Percentiles rank a stretch among this genome's conserved stretches.
Conservation (phyloP, 2,888 invertebrate species). For the Pycnomerus fuliginosus region DNA sequence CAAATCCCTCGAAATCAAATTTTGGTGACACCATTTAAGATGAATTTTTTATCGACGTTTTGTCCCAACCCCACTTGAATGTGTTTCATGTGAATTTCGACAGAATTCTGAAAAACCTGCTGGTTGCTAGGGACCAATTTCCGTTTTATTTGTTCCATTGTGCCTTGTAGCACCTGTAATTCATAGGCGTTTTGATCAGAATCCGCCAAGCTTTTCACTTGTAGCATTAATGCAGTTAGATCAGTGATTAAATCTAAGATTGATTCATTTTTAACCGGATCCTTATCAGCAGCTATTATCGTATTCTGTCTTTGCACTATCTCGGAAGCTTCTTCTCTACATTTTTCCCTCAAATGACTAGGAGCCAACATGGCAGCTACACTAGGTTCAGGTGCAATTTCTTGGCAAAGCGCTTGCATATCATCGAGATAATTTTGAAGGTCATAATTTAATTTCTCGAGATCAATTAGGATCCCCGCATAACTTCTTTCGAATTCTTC, state of each 20-base stretch:
- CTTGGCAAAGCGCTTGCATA: slow-evolving; percentile 80
- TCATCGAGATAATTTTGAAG: slow-evolving; percentile 82
- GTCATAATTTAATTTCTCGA: slow-evolving; percentile 88
- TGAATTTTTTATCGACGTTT: slow-evolving; percentile 21
- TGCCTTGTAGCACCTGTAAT: slow-evolving; percentile 84
- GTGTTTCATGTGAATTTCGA: slow-evolving; percentile 90
- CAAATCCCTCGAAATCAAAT: slow-evolving; percentile 10
- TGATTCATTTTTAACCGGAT: slow-evolving; percentile 55
- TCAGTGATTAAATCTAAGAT: slow-evolving; percentile 81
- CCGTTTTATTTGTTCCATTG: slow-evolving; percentile 84
- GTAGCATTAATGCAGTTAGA: slow-evolving; percentile 85
- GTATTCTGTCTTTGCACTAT: slow-evolving; percentile 75
- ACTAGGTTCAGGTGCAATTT: slow-evolving; percentile 85
- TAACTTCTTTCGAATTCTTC: slow-evolving; percentile 91
- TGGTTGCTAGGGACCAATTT: slow-evolving; percentile 75
- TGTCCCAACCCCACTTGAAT: slow-evolving; percentile 72
- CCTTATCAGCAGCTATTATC: slow-evolving; percentile 59
- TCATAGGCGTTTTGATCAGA: slow-evolving; percentile 89
- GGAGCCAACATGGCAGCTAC: slow-evolving; percentile 86
- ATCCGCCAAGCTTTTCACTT: slow-evolving; percentile 77
- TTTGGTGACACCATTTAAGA: slow-evolving; percentile 17
- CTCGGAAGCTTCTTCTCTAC: slow-evolving; percentile 78
- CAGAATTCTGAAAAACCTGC: slow-evolving; percentile 78
- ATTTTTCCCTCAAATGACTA: slow-evolving; percentile 82
- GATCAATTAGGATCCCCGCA: slow-evolving; percentile 81